phyloP scores from a whole-genome alignment of 2,888 invertebrate species.

The Dynastes hyllus region DNA sequence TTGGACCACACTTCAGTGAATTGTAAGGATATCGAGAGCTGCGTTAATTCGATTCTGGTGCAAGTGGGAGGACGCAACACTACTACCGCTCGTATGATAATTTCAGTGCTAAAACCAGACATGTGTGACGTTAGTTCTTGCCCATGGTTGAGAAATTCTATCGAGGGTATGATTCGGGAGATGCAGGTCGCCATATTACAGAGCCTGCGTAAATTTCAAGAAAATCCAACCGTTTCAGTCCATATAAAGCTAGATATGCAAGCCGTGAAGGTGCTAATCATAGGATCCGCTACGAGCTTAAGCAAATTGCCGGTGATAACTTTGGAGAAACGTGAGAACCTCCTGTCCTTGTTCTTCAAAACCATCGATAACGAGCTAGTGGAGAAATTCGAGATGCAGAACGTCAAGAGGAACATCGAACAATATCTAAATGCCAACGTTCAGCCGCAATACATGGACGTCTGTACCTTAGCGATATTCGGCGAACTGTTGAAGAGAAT shows the following conservation, averaged over 20 bases:
- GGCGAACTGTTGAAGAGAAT: no score
- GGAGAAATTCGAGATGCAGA: neutral
- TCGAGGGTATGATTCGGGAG: neutral
- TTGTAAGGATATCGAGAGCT: constrained; percentile 14
- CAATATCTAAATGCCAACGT: neutral
- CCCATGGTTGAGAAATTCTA: constrained; percentile 17
- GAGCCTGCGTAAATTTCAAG: neutral
- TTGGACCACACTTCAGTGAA: constrained; percentile 6
- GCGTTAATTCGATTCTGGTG: constrained; percentile 13
- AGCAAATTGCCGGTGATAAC: no score
- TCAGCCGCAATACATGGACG: neutral
- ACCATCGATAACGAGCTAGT: neutral
- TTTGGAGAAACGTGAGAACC: neutral
- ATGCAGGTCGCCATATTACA: neutral
- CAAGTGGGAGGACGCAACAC: neutral
- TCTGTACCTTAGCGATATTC: neutral
- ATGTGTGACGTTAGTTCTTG: neutral
- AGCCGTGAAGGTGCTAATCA: neutral
- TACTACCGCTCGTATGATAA: neutral
- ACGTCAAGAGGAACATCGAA: constrained; percentile 1
- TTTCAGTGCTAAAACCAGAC: neutral
- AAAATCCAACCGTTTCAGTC: neutral
- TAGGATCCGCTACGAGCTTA: no score
- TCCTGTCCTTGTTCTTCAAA: neutral
- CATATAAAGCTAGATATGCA: constrained; percentile 12